A percentile compares a stretch with the other conserved stretches of the same genome.
Conservation (phyloP, 2,797 vertebrate species). For the Peromyscus melanophrys region DNA sequence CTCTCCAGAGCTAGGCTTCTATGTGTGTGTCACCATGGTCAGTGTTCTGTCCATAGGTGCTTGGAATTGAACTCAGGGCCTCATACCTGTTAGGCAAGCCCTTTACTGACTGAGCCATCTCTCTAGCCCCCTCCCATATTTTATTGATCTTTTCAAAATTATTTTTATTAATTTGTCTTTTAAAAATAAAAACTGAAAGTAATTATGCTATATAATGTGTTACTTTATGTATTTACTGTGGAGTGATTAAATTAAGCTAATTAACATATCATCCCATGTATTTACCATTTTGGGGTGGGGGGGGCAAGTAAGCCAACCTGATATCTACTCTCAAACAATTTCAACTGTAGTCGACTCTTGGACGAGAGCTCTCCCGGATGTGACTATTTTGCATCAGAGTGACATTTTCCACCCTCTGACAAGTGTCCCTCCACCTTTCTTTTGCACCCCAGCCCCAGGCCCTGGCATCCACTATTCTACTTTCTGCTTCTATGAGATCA, state of each 20-base stretch:
- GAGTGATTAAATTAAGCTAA: not conserved
- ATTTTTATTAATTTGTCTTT: constrained; percentile 20
- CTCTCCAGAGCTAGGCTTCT: not conserved
- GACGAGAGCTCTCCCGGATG: not conserved
- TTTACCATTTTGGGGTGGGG: no score
- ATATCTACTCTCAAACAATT: not conserved
- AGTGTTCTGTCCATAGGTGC: no score
- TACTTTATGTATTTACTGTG: no score
- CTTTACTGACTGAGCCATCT: not conserved
- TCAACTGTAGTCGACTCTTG: not conserved
- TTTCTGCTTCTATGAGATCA: not conserved
- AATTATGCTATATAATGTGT: not conserved
- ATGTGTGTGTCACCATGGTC: no score
- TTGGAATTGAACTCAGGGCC: not conserved
- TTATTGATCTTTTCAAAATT: not conserved
- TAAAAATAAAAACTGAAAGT: not conserved
- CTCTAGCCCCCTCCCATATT: no score
- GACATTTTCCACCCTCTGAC: not conserved
- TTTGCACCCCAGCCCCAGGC: not conserved
- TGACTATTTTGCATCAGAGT: not conserved
- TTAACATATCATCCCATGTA: not conserved
- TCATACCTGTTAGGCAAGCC: not conserved
- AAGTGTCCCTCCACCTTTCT: not conserved
- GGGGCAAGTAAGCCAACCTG: not conserved
- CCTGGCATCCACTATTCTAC: not conserved